phyloP scores from a whole-genome alignment of 64 coral and sea anemone species.

The Dendrophyllia cribrosa region DNA sequence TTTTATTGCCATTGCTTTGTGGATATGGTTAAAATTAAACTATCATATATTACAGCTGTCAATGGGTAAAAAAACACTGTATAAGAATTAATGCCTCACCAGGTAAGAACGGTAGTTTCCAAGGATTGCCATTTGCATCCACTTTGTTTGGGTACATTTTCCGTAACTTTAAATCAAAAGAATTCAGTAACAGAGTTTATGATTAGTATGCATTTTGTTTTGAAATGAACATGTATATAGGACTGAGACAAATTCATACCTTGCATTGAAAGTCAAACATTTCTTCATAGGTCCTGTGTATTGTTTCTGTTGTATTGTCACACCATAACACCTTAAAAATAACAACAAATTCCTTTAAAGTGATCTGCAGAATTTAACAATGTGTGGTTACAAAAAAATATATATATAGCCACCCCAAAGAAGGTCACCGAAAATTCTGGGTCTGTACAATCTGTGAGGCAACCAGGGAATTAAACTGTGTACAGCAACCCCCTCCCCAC shows the following conservation, averaged over 20 bases:
- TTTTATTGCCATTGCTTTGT: too few relatives aligned
- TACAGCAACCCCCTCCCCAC: too few relatives aligned
- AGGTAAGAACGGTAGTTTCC: conserved; percentile 93
- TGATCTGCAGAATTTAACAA: background rate
- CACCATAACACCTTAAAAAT: conserved; percentile 77
- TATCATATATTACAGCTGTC: too few relatives aligned
- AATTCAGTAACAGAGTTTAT: background rate
- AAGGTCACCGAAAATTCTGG: too few relatives aligned
- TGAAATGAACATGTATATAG: too few relatives aligned
- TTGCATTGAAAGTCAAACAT: conserved; percentile 99
- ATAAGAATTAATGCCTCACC: conserved; percentile 32
- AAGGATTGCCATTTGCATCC: conserved; percentile 86
- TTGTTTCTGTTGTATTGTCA: conserved; percentile 85
- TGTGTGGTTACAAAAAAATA: background rate
- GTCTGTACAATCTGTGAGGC: too few relatives aligned
- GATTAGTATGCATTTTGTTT: too few relatives aligned
- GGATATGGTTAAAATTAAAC: too few relatives aligned
- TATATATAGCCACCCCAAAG: too few relatives aligned
- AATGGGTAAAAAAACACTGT: too few relatives aligned
- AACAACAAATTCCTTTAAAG: background rate
- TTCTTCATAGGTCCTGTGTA: conserved; percentile 89
- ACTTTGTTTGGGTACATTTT: conserved; percentile 93
- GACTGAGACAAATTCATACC: conserved; percentile 19
- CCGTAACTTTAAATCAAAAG: conserved; percentile 65
- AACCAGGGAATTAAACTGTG: too few relatives aligned